Percentiles rank a stretch among this genome's conserved stretches.
Conservation (phyloP, 2,113 vertebrate genomes). For the Pyxicephalus adspersus region DNA sequence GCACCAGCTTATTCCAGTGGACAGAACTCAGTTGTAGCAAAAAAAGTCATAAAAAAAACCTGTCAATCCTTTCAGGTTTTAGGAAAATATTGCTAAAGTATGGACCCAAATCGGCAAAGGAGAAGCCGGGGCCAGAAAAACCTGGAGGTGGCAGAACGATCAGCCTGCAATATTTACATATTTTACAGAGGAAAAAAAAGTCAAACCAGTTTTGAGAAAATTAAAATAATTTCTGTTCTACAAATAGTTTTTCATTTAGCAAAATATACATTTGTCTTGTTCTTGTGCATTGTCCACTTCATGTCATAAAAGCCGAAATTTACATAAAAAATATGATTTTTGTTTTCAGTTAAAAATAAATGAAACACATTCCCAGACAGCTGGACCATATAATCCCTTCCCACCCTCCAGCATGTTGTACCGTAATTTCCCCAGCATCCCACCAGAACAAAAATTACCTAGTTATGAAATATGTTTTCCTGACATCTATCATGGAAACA, state of each 20-base stretch:
- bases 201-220: slow-evolving; percentile 78
- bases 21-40: slow-evolving; percentile 49
- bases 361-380: slow-evolving; percentile 64
- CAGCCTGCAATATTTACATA: slow-evolving; percentile 60
- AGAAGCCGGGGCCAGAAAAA: slow-evolving; percentile 36
- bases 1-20: slow-evolving; percentile 41
- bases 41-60: slow-evolving; percentile 52
- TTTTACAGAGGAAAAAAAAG: slow-evolving; percentile 66
- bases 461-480: slow-evolving; percentile 52
- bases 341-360: slow-evolving; percentile 59
- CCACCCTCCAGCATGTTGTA: slow-evolving; percentile 67
- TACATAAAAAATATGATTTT: slow-evolving; percentile 79
- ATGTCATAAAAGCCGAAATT: slow-evolving; percentile 85
- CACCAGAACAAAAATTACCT: slow-evolving; percentile 33
- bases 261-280: slow-evolving; percentile 90
- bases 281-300: slow-evolving; percentile 67
- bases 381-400: slow-evolving; percentile 61
- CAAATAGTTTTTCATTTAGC: slow-evolving; percentile 85
- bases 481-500: slow-evolving; percentile 48
- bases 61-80: slow-evolving; percentile 49
- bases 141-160: slow-evolving; percentile 45
- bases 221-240: slow-evolving; percentile 82
- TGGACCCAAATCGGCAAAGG: slow-evolving; percentile 45
- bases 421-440: slow-evolving; percentile 60
- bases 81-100: slow-evolving; percentile 59